Evolutionary conservation across 2,113 vertebrate species (phyloP).

Genomic region (Asarcornis scutulata): DNA sequence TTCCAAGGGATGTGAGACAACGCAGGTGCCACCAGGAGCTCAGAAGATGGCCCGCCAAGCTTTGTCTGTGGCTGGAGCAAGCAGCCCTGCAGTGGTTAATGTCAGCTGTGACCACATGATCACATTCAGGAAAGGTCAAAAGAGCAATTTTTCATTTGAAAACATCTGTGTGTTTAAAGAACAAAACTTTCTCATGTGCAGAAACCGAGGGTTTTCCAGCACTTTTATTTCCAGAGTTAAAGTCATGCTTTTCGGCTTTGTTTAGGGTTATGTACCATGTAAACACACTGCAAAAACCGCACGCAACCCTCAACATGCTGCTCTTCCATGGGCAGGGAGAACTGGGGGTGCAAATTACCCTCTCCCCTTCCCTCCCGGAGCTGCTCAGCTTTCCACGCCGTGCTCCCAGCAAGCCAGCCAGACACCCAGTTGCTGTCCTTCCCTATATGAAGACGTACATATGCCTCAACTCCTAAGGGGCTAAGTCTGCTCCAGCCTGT

Average conservation of each 20-base stretch:
- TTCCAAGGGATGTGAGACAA: background rate
- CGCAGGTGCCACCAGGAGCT: background rate
- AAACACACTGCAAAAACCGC: background rate
- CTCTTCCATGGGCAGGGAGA: background rate
- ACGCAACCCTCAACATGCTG: background rate
- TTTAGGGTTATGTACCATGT: slow-evolving; percentile 12
- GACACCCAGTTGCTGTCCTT: background rate
- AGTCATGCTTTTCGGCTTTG: slow-evolving; percentile 9
- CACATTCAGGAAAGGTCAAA: slow-evolving; percentile 75
- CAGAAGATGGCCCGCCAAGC: background rate
- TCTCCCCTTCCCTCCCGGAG: background rate
- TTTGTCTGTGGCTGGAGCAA: background rate
- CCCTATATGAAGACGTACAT: slow-evolving; percentile 2
- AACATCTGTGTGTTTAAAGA: slow-evolving; percentile 75
- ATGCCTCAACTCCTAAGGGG: slow-evolving; percentile 51
- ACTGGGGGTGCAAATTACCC: background rate
- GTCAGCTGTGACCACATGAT: slow-evolving; percentile 62
- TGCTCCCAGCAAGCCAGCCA: background rate
- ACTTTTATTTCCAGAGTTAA: slow-evolving; percentile 46
- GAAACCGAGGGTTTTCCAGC: slow-evolving; percentile 63
- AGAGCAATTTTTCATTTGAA: slow-evolving; percentile 79
- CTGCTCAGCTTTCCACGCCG: background rate
- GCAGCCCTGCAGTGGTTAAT: slow-evolving; percentile 59
- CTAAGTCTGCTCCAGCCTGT: slow-evolving; percentile 2
- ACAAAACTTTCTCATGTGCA: slow-evolving; percentile 78